Evolutionary conservation across 1,140 invertebrate genomes (phyloP), one percentile per base, ranked within the genome.

Genomic region (Plodia interpunctella): DNA sequence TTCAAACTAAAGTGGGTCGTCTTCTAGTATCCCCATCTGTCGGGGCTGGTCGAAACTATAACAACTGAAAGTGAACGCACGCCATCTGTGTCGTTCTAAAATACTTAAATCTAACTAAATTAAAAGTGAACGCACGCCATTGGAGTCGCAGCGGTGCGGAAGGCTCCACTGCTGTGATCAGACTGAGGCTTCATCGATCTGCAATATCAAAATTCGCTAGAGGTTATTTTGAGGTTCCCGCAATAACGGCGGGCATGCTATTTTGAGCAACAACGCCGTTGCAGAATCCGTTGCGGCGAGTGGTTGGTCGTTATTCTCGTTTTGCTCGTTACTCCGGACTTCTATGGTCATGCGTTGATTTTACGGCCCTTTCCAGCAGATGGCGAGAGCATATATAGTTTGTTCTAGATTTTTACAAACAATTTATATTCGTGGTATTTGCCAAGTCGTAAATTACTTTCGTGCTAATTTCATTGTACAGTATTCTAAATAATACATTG

Each of bases 101-200:
- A 66, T 60, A 51, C 25, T 25, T n/a, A 15, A 53, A n/a, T n/a
- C n/a, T n/a, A n/a, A 25, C 4, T 53, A 53, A 53, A 21, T 6
- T 25, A 13, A 25, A 64, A 21, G 60, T 32, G 57, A 32, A 32
- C 18, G 49, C 49, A 67, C 75, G 78, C 82, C 84, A 83, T 87
- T 74, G 81, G 59, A 44, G 54, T 63, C 57, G 56, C 38, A 66
- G 60, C 58, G 66, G 74, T 86, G 77, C 66, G 63, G 63, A 74
- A 86, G 81, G 76, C 81, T 82, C 74, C 74, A 61, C 63, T 60
- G 69, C 78, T 67, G 56, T 38, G 30, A 55, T 51, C 59, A 71
- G 72, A 84, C 83, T 86, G 80, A 83, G 78, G 75, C 78, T 82
- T 78, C 62, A 49, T 56, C 63, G 21, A 2, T 56, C 59, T 8